These are phyloP conservation scores for Euclidia mi DNA, from an alignment of 2,888 invertebrate genomes.

Conservation along the genomic window DNA sequence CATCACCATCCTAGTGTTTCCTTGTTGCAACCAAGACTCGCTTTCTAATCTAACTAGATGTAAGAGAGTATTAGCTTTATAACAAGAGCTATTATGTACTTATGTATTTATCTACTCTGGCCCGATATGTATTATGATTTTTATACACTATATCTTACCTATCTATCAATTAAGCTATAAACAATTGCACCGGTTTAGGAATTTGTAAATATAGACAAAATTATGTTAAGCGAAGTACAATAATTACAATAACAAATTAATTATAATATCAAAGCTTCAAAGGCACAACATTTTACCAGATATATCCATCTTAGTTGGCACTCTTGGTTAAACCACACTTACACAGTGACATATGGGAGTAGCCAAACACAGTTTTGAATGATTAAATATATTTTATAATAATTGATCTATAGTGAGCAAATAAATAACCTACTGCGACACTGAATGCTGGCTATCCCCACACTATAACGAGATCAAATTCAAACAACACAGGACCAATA, in stretches of 20 bases:
- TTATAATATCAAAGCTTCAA: slow-evolving; percentile 14
- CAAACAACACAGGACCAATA: slow-evolving; percentile 35
- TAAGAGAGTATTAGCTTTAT: too few relatives aligned
- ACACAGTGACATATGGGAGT: background rate
- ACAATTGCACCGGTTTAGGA: too few relatives aligned
- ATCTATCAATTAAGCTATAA: too few relatives aligned
- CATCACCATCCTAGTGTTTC: too few relatives aligned
- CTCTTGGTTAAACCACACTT: slow-evolving; percentile 16
- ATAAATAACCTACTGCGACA: background rate
- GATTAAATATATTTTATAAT: background rate
- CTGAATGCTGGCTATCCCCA: background rate
- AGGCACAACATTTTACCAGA: slow-evolving; percentile 36
- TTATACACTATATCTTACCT: too few relatives aligned
- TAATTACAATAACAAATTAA: background rate
- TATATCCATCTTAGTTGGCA: slow-evolving; percentile 30
- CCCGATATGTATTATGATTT: too few relatives aligned
- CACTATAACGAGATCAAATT: slow-evolving; percentile 46
- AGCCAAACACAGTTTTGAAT: background rate
- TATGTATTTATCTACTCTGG: too few relatives aligned
- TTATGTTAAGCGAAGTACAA: background rate
- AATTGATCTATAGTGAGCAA: background rate
- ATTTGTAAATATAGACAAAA: too few relatives aligned
- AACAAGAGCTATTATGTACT: too few relatives aligned
- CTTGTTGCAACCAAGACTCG: too few relatives aligned
- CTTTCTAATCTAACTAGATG: too few relatives aligned